Evolutionary conservation across 2,888 invertebrate species (phyloP).

Genomic region (Patella depressa): DNA sequence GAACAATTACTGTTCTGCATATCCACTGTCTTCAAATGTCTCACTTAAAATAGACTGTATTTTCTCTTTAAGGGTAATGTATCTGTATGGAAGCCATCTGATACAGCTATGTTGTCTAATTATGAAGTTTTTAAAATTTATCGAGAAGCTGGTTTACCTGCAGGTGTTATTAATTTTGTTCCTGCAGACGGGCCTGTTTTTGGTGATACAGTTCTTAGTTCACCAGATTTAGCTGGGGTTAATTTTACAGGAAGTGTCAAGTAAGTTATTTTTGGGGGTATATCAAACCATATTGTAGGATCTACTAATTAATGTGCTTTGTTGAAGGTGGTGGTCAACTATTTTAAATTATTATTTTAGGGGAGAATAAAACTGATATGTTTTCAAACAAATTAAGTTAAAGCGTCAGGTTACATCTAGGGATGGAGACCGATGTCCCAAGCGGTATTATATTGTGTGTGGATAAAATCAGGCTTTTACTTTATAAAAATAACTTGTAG

Average conservation of each 20-base stretch:
- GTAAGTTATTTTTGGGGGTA: conserved; percentile 73
- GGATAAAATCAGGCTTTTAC: too few relatives aligned
- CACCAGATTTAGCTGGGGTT: conserved; percentile 89
- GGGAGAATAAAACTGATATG: too few relatives aligned
- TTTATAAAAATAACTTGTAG: too few relatives aligned
- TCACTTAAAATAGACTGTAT: background rate
- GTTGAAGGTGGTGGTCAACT: too few relatives aligned
- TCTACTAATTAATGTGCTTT: too few relatives aligned
- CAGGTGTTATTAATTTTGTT: conserved; percentile 97
- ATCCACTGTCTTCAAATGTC: background rate
- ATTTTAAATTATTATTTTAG: too few relatives aligned
- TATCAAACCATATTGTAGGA: too few relatives aligned
- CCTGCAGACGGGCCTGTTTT: conserved; percentile 97
- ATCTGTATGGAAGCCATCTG: conserved; percentile 98
- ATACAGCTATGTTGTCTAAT: conserved; percentile 95
- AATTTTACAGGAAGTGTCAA: conserved; percentile 99
- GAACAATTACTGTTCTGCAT: too few relatives aligned
- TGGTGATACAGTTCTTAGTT: conserved; percentile 89
- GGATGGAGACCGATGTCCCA: too few relatives aligned
- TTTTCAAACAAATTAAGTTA: too few relatives aligned
- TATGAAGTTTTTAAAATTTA: conserved; percentile 87
- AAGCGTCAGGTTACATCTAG: too few relatives aligned
- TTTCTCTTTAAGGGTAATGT: conserved; percentile 83
- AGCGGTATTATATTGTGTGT: too few relatives aligned
- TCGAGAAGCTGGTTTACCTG: conserved; percentile 94